These are phyloP conservation scores for Dryobota labecula DNA, from an alignment of 2,888 invertebrate species.

Conservation along the genomic window DNA sequence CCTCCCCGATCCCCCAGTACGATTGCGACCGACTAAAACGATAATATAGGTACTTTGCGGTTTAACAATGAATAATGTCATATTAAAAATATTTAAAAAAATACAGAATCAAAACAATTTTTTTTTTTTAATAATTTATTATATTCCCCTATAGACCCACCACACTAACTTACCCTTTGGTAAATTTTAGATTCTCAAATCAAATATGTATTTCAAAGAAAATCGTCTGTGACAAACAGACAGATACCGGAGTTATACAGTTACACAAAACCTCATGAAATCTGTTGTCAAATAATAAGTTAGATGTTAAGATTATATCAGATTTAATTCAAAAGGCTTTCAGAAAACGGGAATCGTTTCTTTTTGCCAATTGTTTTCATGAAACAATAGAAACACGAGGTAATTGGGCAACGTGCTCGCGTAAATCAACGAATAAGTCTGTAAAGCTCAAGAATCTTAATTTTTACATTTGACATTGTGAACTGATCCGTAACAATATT, in stretches of 20 bases:
- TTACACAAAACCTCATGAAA: not conserved
- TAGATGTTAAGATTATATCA: not conserved
- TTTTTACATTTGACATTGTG: not conserved
- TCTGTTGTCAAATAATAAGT: too few species aligned
- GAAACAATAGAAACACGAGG: not conserved
- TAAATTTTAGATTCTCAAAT: not conserved
- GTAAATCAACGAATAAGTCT: not conserved
- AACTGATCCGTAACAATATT: constrained; percentile 6
- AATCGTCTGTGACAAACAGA: not conserved
- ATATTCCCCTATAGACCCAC: not conserved
- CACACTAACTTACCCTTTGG: not conserved
- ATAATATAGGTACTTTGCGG: not conserved
- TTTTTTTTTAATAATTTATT: not conserved
- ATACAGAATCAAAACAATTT: not conserved
- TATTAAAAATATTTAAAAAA: too few species aligned
- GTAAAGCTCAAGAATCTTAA: not conserved
- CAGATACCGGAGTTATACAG: not conserved
- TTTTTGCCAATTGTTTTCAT: not conserved
- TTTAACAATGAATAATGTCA: constrained; percentile 8
- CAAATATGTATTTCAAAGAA: not conserved
- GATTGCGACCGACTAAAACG: not conserved
- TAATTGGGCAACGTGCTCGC: not conserved
- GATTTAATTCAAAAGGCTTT: not conserved
- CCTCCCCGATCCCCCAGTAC: not conserved
- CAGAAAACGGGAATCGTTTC: not conserved